phyloP scores from a whole-genome alignment of 2,888 invertebrate genomes.

The Patella pellucida region DNA sequence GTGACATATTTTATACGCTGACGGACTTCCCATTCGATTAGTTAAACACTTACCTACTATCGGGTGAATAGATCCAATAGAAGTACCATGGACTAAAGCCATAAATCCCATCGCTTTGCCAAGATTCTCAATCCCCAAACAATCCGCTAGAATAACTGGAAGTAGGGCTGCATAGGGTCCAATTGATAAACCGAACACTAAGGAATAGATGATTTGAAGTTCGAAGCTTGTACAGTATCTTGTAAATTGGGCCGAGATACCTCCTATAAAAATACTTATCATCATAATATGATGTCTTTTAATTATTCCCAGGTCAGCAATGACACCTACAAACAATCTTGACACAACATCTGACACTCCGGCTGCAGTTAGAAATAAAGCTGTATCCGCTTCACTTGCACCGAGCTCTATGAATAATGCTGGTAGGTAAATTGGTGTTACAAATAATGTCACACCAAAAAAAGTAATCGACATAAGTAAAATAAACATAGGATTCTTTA shows the following conservation, averaged over 20 bases:
- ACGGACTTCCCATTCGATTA: too few species aligned
- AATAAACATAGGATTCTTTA: background rate
- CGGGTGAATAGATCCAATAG: constrained; percentile 35
- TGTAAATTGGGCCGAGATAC: constrained; percentile 11
- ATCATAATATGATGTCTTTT: constrained; percentile 27
- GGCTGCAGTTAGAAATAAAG: constrained; percentile 24
- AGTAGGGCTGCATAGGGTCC: constrained; percentile 43
- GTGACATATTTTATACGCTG: too few species aligned
- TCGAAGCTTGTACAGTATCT: constrained; percentile 34
- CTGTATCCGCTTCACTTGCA: constrained; percentile 16
- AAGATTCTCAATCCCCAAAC: constrained; percentile 45
- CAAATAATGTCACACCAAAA: background rate
- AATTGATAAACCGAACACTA: constrained; percentile 42
- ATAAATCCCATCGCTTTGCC: constrained; percentile 41
- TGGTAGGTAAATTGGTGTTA: background rate
- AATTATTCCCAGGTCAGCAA: constrained; percentile 29
- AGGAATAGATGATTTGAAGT: constrained; percentile 37
- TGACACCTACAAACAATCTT: constrained; percentile 21
- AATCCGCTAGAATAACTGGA: constrained; percentile 45
- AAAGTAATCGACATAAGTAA: background rate
- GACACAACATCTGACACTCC: constrained; percentile 30
- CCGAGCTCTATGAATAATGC: constrained; percentile 15
- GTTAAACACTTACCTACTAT: constrained; percentile 42
- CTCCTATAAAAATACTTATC: constrained; percentile 20
- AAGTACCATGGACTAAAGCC: constrained; percentile 37